phyloP scores from a whole-genome alignment of 2,888 invertebrate species.

The Branchellion lobata region DNA sequence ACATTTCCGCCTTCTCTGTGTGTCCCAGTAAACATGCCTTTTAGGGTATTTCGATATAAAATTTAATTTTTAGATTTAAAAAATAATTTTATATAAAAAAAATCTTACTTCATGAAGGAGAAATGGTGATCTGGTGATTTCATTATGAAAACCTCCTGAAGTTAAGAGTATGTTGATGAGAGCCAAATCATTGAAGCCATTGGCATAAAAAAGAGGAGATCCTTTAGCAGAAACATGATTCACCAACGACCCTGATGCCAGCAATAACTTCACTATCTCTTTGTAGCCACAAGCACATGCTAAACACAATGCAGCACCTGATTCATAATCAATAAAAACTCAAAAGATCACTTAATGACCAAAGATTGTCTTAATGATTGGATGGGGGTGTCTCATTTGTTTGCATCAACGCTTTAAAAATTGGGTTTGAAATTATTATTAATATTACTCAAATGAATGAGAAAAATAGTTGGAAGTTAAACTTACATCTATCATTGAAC shows the following conservation, averaged over 20 bases:
- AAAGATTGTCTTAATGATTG: neutral
- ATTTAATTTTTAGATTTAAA: conserved; percentile 5
- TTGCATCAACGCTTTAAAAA: neutral
- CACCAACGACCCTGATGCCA: conserved; percentile 40
- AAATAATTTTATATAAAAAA: neutral
- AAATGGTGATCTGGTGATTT: no score
- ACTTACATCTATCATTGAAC: conserved; percentile 47
- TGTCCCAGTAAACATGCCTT: conserved; percentile 36
- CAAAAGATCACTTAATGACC: neutral
- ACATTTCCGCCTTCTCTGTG: conserved; percentile 47
- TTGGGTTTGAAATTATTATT: no score
- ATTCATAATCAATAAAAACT: no score
- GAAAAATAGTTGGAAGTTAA: neutral
- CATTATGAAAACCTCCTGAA: no score
- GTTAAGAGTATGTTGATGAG: conserved; percentile 45
- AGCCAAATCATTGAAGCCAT: conserved; percentile 46
- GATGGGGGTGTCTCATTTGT: no score
- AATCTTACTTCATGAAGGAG: neutral
- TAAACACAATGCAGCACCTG: conserved; percentile 47
- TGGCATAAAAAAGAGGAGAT: conserved; percentile 49
- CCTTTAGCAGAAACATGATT: conserved; percentile 45
- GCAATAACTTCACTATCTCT: conserved; percentile 39
- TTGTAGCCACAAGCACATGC: conserved; percentile 48
- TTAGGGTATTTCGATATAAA: conserved; percentile 4
- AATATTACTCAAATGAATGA: no score